Evolutionary conservation across 2,888 invertebrate species (phyloP), one percentile per base, ranked within the genome.

Genomic region (Euzophera pinguis): DNA sequence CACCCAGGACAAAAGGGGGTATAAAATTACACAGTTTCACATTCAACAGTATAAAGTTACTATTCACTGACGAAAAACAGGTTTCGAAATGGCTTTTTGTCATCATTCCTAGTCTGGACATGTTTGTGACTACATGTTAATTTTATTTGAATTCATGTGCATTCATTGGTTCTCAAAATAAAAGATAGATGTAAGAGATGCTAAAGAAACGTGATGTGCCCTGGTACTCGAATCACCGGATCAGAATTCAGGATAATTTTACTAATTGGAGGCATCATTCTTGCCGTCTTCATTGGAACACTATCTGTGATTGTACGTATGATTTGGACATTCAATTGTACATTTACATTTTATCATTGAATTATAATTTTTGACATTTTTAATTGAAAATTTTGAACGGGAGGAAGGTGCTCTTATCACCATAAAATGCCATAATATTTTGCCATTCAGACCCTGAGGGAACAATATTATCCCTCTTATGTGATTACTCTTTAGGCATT

Each of bases 201-300:
- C 74, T 90, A 62, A 90, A 88, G 73, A 90, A 86, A 63, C 88
- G 84, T 60, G 89, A 89, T 67, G 75, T 72, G 54, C 82, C 84
- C 10, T 90, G 90, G 89, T 86, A 81, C 60, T 75, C 83, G 0
- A 85, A 84, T 67, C 85, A 82, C 63, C 71, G 83, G 5, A 72
- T 86, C 47, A 70, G 87, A 58, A 75, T 82, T 37, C 85, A 84
- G 54, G 86, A 89, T 61, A 86, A 83, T 64, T 80, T 81, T 47
- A 62, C 73, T 14, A 78, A 73, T 67, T 80, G 85, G 81, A 73
- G 83, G 45, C 75, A 81, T 47, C 70, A 79, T 50, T 68, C 75
- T 12, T 87, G 88, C 61, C 71, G 84, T n/a, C 64, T 80, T 47
- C 87, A 88, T 67, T 88, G 88, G 87, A 85, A 84, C 52, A 79